phyloP scores from a whole-genome alignment of 53 echinoderm and acorn worm genomes.

The Echinometra lucunter region DNA sequence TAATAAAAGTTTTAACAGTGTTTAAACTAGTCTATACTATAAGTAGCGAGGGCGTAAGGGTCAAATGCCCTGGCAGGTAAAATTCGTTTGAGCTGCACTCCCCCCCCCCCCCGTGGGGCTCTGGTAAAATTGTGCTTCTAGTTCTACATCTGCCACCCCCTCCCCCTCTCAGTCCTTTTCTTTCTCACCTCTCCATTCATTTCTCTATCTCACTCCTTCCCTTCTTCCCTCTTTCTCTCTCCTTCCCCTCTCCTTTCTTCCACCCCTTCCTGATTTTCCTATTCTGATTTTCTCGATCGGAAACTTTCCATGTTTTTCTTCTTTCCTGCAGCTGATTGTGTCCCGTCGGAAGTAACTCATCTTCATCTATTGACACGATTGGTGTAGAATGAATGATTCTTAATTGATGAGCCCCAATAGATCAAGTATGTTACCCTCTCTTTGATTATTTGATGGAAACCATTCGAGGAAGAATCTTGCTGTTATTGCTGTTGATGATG shows the following conservation, averaged over 20 bases:
- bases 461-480: not conserved
- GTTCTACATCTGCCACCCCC: not conserved
- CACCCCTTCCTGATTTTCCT: not conserved
- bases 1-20: too few relatives aligned
- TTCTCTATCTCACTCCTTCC: not conserved
- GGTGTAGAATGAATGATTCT: not conserved
- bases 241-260: not conserved
- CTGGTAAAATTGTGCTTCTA: not conserved
- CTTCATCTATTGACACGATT: not conserved
- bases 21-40: too few relatives aligned
- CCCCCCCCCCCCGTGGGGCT: too few relatives aligned
- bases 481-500: not conserved
- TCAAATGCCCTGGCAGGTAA: too few relatives aligned
- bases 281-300: not conserved
- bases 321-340: not conserved
- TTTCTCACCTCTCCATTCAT: not conserved
- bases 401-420: conserved; percentile 14
- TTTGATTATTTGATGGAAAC: not conserved
- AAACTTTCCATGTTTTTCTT: not conserved
- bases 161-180: not conserved
- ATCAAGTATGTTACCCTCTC: too few relatives aligned
- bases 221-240: not conserved
- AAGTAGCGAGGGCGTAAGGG: too few relatives aligned
- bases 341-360: not conserved
- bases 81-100: too few relatives aligned